Evolutionary conservation across 2,797 vertebrate genomes (phyloP), one percentile per base, ranked within the genome.

Genomic region (Cynodonichthys magdalenae): DNA sequence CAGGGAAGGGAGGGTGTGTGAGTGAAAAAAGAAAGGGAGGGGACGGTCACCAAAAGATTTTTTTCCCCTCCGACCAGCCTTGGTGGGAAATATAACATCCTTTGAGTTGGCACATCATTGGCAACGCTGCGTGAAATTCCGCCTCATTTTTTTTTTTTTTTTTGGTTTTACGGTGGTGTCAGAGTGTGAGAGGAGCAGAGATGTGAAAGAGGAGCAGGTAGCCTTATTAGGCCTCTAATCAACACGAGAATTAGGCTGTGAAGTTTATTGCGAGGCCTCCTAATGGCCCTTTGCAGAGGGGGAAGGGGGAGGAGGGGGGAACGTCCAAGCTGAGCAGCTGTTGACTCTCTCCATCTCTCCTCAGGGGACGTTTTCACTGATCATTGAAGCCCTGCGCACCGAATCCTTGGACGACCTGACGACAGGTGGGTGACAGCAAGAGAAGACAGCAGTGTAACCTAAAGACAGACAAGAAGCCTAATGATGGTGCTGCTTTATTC

Each of bases 341-440:
- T 87, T 83, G 79, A 84, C 82, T 85, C 77, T 81, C 56, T 82
- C 75, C 70, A 18, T 85, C 67, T 86, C 69, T 89, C 85, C 75
- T 70, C 89, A 99, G 98, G 98, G 97, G 54, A 99, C 98, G 39
- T 99, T 99, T 90, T 99, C 98, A 15, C 95, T 99, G 81, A 99
- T 99, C 85, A 98, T 99, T 65, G 98, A 99, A 82, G 97, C 97
- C 34, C 90, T 98, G 61, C 95, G 97, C 82, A 96, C 97, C 0
- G 95, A 99, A 69, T 96, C 96, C 48, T 90, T 94, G 3, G 98
- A 98, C 0, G 97, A 98, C 83, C 94, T 99, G 52, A 93, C 94
- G 77, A 97, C 97, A 94, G 97, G 97, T 99, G 94, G 91, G 89
- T 80, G 74, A 69, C 82, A 82, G 78, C 76, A 71, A 75, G 58